phyloP scores from a whole-genome alignment of 1,140 invertebrate species.

The Drosophila parabipectinata region DNA sequence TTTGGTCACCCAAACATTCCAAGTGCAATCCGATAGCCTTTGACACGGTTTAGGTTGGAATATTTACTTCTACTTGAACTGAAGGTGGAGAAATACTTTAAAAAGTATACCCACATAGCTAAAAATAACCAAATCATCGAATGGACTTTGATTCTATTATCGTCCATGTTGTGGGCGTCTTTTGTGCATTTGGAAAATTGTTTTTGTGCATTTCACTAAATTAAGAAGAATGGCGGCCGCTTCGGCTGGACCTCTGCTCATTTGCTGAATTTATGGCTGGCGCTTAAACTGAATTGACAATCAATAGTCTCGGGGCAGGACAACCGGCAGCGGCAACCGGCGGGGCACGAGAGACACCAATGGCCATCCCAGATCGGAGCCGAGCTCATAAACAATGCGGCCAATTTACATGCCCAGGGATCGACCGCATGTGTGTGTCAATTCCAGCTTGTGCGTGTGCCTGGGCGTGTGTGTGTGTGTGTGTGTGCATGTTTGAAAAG shows the following conservation, averaged over 20 bases:
- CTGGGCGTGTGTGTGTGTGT: conserved; percentile 12
- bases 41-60: not conserved
- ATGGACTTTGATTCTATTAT: not conserved
- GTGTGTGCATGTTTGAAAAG: conserved; percentile 38
- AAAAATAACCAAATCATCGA: conserved; percentile 6
- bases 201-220: conserved; percentile 55
- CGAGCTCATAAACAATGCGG: conserved; percentile 75
- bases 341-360: conserved; percentile 7
- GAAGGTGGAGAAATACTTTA: not conserved
- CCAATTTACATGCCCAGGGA: conserved; percentile 76
- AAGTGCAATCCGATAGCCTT: conserved; percentile 25
- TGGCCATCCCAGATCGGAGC: conserved; percentile 20
- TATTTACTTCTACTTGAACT: not conserved
- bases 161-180: conserved; percentile 11
- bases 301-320: conserved; percentile 59
- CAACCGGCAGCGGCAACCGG: not conserved
- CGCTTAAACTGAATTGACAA: conserved; percentile 80
- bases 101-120: not conserved
- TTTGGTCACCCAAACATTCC: conserved; percentile 40
- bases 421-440: conserved; percentile 42
- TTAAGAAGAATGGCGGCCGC: conserved; percentile 56
- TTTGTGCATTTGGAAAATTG: conserved; percentile 43
- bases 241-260: conserved; percentile 54
- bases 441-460: conserved; percentile 10
- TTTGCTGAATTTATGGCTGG: conserved; percentile 70